phyloP scores from a whole-genome alignment of 2,113 vertebrate genomes.

The Aegotheles bennettii region DNA sequence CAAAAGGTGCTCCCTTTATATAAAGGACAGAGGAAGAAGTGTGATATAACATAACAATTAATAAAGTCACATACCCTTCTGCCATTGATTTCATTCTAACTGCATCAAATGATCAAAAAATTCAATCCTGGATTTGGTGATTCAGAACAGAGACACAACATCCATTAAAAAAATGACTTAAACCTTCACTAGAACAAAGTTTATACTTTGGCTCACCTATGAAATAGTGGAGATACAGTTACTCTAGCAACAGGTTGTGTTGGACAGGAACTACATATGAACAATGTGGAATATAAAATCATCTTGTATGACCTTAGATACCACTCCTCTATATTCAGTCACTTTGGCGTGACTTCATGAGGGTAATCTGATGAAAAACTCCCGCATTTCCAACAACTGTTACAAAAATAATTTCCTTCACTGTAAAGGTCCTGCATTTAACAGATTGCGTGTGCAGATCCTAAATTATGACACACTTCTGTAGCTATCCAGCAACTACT shows the following conservation, averaged over 20 bases:
- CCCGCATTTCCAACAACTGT: not conserved
- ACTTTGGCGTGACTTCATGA: not conserved
- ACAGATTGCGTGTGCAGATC: not conserved
- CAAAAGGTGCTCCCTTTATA: not conserved
- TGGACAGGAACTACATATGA: not conserved
- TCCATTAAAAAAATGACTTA: not conserved
- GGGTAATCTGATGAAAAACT: not conserved
- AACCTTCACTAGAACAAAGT: not conserved
- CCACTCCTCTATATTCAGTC: not conserved
- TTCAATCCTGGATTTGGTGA: not conserved
- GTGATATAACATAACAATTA: not conserved
- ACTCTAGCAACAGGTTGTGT: not conserved
- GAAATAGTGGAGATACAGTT: not conserved
- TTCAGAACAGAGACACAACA: not conserved
- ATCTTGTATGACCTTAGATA: not conserved
- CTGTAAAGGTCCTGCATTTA: not conserved
- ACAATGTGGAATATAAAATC: not conserved
- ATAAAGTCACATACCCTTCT: not conserved
- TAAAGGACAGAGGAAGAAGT: not conserved
- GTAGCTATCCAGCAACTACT: not conserved
- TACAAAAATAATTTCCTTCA: not conserved
- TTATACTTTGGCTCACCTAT: not conserved
- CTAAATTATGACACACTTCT: not conserved
- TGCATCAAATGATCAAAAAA: not conserved
- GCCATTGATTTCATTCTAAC: not conserved